Percentiles rank a stretch among this genome's conserved stretches.
These are phyloP conservation scores for Atta cephalotes DNA, from an alignment of 1,140 invertebrate genomes.

Conservation along the genomic window DNA sequence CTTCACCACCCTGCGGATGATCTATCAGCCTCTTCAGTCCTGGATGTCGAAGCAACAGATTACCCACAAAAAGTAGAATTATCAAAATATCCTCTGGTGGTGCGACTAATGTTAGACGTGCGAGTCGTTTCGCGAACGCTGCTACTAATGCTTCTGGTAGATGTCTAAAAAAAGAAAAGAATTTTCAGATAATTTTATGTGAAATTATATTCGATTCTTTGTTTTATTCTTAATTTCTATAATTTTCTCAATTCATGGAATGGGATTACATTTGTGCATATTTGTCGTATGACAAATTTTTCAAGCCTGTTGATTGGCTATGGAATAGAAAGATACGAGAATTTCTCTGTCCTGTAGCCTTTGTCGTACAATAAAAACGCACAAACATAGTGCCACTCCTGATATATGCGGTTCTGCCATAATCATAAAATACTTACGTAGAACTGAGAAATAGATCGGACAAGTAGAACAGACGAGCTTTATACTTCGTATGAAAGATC, in stretches of 20 bases:
- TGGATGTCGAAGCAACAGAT: slow-evolving; percentile 95
- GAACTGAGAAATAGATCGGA: slow-evolving; percentile 96
- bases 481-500: slow-evolving; percentile 96
- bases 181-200: not conserved
- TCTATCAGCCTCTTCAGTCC: slow-evolving; percentile 93
- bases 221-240: not conserved
- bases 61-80: slow-evolving; percentile 94
- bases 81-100: slow-evolving; percentile 93
- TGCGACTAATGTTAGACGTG: slow-evolving; percentile 93
- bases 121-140: slow-evolving; percentile 96
- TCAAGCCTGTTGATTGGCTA: too few species aligned
- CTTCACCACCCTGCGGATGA: slow-evolving; percentile 84
- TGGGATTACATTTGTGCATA: too few species aligned
- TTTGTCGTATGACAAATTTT: too few species aligned
- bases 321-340: too few species aligned
- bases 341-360: too few species aligned
- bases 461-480: slow-evolving; percentile 94
- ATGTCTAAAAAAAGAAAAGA: slow-evolving; percentile 88
- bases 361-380: too few species aligned
- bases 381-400: too few species aligned
- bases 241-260: not conserved
- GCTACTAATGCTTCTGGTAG: slow-evolving; percentile 96
- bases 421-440: slow-evolving; percentile 89
- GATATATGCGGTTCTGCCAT: slow-evolving; percentile 3
- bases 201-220: not conserved